A percentile compares a stretch with the other conserved stretches of the same genome.
These are phyloP conservation scores for Gyps fulvus DNA, from an alignment of 2,113 vertebrate species.

Conservation along the genomic window DNA sequence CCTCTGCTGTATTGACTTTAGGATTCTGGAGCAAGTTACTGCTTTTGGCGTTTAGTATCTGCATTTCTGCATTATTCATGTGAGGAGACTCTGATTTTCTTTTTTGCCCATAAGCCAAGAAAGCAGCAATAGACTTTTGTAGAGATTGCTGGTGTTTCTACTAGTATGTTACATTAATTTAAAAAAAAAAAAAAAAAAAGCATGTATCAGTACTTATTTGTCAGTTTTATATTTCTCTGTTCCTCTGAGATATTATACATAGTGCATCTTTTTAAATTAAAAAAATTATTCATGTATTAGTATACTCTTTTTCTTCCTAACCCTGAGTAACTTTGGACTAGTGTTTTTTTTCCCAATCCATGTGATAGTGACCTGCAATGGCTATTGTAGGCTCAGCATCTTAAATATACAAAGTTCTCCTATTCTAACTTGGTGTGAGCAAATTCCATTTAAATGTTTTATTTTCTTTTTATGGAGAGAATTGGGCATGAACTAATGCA, in stretches of 20 bases:
- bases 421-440: background rate
- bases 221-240: background rate
- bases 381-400: background rate
- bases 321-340: background rate
- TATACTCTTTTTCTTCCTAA: background rate
- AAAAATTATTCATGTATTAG: background rate
- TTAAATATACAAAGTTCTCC: background rate
- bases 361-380: background rate
- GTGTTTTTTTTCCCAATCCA: background rate
- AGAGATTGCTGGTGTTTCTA: background rate
- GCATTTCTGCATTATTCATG: conserved; percentile 25
- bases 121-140: background rate
- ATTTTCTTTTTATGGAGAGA: background rate
- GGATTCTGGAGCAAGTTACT: background rate
- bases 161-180: background rate
- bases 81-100: background rate
- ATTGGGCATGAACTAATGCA: background rate
- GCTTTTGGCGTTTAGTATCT: conserved; percentile 1
- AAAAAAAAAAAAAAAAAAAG: too few species aligned
- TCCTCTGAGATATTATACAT: background rate
- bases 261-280: background rate
- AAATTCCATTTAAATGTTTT: background rate
- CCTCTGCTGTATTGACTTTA: conserved; percentile 6
- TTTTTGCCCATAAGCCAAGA: background rate
- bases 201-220: background rate